These are phyloP conservation scores for Calameuta idolon DNA, from an alignment of 2,888 invertebrate genomes.

Conservation along the genomic window DNA sequence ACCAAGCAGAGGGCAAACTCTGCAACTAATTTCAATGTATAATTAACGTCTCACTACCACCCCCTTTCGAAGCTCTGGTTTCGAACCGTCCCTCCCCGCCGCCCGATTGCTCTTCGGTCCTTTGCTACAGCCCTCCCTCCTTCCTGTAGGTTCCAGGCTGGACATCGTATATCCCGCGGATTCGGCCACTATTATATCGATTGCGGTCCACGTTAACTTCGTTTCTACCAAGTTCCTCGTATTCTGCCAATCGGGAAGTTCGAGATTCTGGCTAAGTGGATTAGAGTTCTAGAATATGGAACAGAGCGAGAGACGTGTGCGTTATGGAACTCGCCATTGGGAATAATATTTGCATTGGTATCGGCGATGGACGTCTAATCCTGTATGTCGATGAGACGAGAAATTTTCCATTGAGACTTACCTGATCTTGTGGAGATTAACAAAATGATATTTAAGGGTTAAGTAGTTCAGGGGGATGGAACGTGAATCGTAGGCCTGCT, in stretches of 20 bases:
- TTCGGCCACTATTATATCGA: conserved; percentile 65
- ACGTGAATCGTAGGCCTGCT: neutral
- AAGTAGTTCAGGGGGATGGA: neutral
- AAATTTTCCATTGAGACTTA: neutral
- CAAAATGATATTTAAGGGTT: neutral
- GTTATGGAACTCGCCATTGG: neutral
- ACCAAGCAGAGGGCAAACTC: conserved; percentile 64
- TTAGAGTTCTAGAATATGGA: conserved; percentile 43
- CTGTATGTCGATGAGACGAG: neutral
- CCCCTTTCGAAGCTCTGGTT: conserved; percentile 41
- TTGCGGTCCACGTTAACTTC: conserved; percentile 62
- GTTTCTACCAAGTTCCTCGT: conserved; percentile 56
- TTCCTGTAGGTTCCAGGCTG: conserved; percentile 36
- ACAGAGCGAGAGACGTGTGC: neutral
- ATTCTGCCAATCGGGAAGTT: conserved; percentile 54
- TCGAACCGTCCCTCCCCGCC: conserved; percentile 23
- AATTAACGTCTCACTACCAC: conserved; percentile 66
- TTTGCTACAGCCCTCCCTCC: conserved; percentile 27
- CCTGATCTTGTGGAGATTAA: neutral
- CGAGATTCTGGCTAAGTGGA: conserved; percentile 57
- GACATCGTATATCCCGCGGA: conserved; percentile 56
- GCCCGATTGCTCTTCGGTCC: conserved; percentile 30
- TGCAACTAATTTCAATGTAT: conserved; percentile 68
- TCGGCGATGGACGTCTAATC: neutral
- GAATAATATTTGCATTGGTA: neutral